Percentiles rank a stretch among this genome's conserved stretches.
These are phyloP conservation scores for Rhopalosiphum padi DNA, from an alignment of 1,140 invertebrate genomes.

Conservation along the genomic window DNA sequence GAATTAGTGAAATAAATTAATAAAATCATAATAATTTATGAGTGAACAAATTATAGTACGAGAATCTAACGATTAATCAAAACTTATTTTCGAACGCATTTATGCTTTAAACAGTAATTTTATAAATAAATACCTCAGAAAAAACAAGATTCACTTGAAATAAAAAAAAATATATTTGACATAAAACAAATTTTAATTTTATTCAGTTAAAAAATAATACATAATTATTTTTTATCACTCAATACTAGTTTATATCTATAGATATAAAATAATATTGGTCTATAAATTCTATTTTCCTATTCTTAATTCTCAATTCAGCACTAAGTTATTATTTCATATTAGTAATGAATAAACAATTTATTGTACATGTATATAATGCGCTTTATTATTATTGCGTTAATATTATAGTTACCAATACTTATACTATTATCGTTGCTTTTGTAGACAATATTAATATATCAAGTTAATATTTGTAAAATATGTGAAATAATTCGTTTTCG, in stretches of 20 bases:
- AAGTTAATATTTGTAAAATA: no score
- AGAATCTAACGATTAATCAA: neutral
- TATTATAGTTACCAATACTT: no score
- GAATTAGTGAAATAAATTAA: conserved; percentile 11
- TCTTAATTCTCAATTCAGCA: neutral
- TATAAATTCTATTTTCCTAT: neutral
- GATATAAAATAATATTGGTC: no score
- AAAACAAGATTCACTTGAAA: neutral
- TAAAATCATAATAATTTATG: neutral
- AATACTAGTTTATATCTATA: neutral
- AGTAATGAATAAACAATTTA: no score
- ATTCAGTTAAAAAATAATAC: neutral
- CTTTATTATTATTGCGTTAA: no score
- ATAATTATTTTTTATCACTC: neutral
- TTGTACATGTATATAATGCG: no score
- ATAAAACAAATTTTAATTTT: neutral
- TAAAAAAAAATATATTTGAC: neutral
- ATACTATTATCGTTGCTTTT: neutral
- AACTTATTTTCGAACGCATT: conserved; percentile 1
- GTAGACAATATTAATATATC: neutral
- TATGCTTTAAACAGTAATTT: neutral
- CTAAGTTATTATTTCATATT: neutral
- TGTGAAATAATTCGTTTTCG: neutral
- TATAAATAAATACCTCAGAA: neutral
- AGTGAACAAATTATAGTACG: conserved; percentile 8